Conservation (phyloP, 2,888 invertebrate species). For the Hydrotaea cyrtoneurina region DNA sequence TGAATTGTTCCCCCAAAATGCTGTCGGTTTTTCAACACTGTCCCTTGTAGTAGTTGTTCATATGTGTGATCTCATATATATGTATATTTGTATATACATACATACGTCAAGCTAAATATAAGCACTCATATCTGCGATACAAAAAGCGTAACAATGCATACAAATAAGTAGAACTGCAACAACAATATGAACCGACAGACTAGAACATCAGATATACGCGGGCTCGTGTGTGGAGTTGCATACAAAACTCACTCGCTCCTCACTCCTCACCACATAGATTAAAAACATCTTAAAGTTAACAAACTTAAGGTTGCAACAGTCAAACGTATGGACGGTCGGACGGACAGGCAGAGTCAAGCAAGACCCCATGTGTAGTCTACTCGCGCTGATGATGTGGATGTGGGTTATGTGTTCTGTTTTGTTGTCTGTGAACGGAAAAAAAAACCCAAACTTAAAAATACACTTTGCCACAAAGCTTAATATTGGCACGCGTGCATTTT, state of each 20-base stretch:
- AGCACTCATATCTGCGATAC: not conserved
- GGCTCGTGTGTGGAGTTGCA: conserved; percentile 26
- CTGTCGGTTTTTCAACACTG: not conserved
- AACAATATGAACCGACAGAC: not conserved
- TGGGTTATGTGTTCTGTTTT: conserved; percentile 15
- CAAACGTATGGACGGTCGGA: conserved; percentile 21
- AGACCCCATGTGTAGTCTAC: conserved; percentile 13
- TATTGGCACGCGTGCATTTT: conserved; percentile 67
- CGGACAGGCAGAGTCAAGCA: conserved; percentile 1
- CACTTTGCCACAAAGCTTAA: conserved; percentile 56
- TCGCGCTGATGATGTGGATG: not conserved
- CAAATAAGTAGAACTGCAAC: conserved; percentile 23
- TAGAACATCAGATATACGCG: conserved; percentile 28
- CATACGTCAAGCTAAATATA: not conserved
- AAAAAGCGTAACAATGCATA: conserved; percentile 52
- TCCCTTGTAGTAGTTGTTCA: not conserved
- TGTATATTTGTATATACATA: no score
- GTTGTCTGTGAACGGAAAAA: not conserved
- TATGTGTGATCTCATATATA: not conserved
- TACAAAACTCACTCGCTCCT: conserved; percentile 20
- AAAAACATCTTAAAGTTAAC: conserved; percentile 61
- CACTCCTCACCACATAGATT: conserved; percentile 50
- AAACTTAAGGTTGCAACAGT: conserved; percentile 55
- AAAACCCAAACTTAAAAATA: conserved; percentile 31
- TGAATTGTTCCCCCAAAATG: no score